These are phyloP conservation scores for Oscheius sp. DNA, from an alignment of 1,140 invertebrate genomes.

Conservation along the genomic window DNA sequence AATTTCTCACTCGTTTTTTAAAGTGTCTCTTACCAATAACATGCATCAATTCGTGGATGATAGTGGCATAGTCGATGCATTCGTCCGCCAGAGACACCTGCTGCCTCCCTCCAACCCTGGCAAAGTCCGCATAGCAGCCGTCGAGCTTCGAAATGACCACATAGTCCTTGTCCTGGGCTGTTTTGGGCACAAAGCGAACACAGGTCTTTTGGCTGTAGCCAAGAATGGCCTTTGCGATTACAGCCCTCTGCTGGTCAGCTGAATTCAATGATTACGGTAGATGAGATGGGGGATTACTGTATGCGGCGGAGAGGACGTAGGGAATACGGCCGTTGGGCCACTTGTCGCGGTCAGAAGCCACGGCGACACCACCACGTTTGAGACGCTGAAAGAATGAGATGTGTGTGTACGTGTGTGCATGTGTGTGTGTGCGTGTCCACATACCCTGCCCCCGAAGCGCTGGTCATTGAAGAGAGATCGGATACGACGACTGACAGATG, in stretches of 20 bases:
- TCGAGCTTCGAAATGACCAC: slow-evolving; percentile 58
- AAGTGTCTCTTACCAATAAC: slow-evolving; percentile 47
- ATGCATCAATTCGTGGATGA: slow-evolving; percentile 61
- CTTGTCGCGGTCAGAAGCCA: slow-evolving; percentile 57
- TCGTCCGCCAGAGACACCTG: slow-evolving; percentile 60
- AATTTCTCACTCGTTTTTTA: background rate
- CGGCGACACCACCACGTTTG: slow-evolving; percentile 49
- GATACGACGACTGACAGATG: background rate
- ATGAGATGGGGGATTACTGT: slow-evolving; percentile 50
- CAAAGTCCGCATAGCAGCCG: slow-evolving; percentile 60
- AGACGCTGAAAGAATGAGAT: slow-evolving; percentile 17
- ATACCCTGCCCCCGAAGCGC: slow-evolving; percentile 33
- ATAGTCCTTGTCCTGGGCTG: slow-evolving; percentile 51
- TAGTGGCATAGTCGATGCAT: slow-evolving; percentile 59
- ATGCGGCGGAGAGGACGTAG: slow-evolving; percentile 55
- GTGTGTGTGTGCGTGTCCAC: background rate
- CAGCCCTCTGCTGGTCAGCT: slow-evolving; percentile 52
- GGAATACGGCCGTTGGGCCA: slow-evolving; percentile 58
- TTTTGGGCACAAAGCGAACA: slow-evolving; percentile 60
- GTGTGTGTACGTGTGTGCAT: background rate
- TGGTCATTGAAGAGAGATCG: slow-evolving; percentile 32
- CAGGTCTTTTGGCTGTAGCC: slow-evolving; percentile 55
- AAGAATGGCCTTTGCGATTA: slow-evolving; percentile 52
- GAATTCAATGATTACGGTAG: slow-evolving; percentile 17
- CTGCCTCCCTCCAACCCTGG: slow-evolving; percentile 57